These are phyloP conservation scores for Varanus komodoensis DNA, from an alignment of 2,113 vertebrate genomes.

Conservation along the genomic window DNA sequence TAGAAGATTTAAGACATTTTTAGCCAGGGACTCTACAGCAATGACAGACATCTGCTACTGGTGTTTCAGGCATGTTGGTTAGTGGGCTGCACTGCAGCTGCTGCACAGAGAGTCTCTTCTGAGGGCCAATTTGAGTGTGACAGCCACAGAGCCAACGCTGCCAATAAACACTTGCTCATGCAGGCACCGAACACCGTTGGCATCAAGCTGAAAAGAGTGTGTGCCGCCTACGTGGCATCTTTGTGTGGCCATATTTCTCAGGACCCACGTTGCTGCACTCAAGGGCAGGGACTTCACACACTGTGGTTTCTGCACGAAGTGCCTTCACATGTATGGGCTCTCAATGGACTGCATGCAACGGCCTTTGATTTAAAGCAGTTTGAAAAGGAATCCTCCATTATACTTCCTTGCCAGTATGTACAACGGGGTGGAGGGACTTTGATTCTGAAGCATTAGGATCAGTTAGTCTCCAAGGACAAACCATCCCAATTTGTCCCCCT, in stretches of 20 bases:
- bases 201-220: background rate
- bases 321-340: background rate
- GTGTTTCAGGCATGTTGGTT: conserved; percentile 4
- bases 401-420: background rate
- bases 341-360: background rate
- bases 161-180: background rate
- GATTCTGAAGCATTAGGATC: background rate
- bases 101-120: conserved; percentile 16
- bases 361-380: background rate
- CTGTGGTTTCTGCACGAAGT: background rate
- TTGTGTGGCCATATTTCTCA: background rate
- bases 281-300: background rate
- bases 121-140: background rate
- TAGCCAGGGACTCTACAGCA: conserved; percentile 40
- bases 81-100: conserved; percentile 17
- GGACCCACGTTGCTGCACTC: background rate
- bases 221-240: background rate
- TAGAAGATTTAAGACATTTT: conserved; percentile 44
- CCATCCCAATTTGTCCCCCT: background rate
- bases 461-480: background rate
- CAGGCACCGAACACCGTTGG: background rate
- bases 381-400: background rate
- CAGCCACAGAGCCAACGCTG: background rate
- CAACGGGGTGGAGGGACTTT: no score
- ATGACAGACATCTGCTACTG: conserved; percentile 9